Base-by-base conservation (phyloP, 2,113 vertebrate species). In the Bombycilla garrulus region DNA sequence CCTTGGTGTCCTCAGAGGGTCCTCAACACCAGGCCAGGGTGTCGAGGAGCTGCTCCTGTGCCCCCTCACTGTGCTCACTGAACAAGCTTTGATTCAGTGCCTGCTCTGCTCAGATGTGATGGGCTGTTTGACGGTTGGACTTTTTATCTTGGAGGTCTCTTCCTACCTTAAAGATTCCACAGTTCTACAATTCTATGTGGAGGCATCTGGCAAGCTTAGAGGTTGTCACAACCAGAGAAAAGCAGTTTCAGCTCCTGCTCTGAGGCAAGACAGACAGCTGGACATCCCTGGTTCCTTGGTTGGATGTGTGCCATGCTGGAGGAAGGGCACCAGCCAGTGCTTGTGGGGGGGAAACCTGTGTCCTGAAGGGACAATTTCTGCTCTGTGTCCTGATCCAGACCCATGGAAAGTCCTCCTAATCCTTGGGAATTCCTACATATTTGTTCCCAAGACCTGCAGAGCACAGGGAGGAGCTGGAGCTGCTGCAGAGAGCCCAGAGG, bases 231-330 rank as follows among this genome's bases (percentile, higher is more conserved):
- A 44, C 38, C 16, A 35, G 40, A 81, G 48, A 50, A 65, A 38
- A 70, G 15, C 50, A 45, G 14, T 26, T 36, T 40, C 36, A 36
- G 25, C 2, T 31, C 22, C 15, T 21, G 25, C 20, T 77, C 72
- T 3, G 2, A 26, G 22, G 10, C 3, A 35, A 44, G 40, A 29
- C 0, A 0, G 1, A 5, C 0, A 0, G 25, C 2, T 44, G 54
- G 45, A n/a, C 35, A 38, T 72, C 35, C 31, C 44, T 87, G 51
- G 24, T 7, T 65, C 45, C 28, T 22, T 35, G 24, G 20, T 1
- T 64, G 40, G 47, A 15, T 31, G 17, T 16, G 53, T 61, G 54
- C 44, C 53, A 24, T 23, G 8, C 21, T 67, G 50, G 67, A 38
- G 57, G 38, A 79, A 47, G 5, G 31, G n/a, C 28, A 74, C 47